Percentiles rank a stretch among this genome's conserved stretches.
These are phyloP conservation scores for Lepisosteus oculatus DNA, from an alignment of 2,113 vertebrate species.

Conservation along the genomic window DNA sequence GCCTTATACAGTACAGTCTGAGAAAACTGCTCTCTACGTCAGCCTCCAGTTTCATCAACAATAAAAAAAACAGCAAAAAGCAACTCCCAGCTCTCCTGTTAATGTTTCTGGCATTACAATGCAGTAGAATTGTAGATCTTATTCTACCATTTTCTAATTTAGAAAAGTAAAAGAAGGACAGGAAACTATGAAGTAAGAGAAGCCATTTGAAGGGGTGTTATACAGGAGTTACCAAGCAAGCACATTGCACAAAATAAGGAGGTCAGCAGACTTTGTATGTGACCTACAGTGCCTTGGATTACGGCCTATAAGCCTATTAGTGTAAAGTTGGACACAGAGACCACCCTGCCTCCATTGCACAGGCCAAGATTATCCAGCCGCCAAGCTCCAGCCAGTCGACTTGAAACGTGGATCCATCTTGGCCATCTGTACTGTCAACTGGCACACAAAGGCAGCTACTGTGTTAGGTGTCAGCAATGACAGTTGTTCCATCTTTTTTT, in stretches of 20 bases:
- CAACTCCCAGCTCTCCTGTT: background rate
- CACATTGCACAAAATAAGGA: slow-evolving; percentile 42
- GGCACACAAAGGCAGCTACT: slow-evolving; percentile 42
- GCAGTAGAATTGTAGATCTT: background rate
- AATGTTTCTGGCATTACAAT: background rate
- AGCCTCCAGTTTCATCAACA: no score
- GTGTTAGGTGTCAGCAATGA: slow-evolving; percentile 53
- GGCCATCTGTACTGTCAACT: slow-evolving; percentile 40
- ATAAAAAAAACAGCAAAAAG: background rate
- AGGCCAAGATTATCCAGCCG: slow-evolving; percentile 44
- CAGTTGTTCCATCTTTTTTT: slow-evolving; percentile 21
- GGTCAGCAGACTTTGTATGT: slow-evolving; percentile 35
- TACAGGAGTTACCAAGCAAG: slow-evolving; percentile 14
- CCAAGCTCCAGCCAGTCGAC: background rate
- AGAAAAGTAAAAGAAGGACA: background rate
- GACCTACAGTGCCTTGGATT: slow-evolving; percentile 46
- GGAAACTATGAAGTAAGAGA: background rate
- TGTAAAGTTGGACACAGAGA: slow-evolving; percentile 46
- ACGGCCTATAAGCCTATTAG: slow-evolving; percentile 54
- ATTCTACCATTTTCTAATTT: background rate
- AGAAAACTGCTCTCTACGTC: no score
- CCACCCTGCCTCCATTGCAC: slow-evolving; percentile 36
- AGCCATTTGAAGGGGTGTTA: background rate
- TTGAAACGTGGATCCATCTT: slow-evolving; percentile 36
- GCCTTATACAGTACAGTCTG: no score